phyloP scores from a whole-genome alignment of 1,140 invertebrate genomes.

The Drosophila varians region DNA sequence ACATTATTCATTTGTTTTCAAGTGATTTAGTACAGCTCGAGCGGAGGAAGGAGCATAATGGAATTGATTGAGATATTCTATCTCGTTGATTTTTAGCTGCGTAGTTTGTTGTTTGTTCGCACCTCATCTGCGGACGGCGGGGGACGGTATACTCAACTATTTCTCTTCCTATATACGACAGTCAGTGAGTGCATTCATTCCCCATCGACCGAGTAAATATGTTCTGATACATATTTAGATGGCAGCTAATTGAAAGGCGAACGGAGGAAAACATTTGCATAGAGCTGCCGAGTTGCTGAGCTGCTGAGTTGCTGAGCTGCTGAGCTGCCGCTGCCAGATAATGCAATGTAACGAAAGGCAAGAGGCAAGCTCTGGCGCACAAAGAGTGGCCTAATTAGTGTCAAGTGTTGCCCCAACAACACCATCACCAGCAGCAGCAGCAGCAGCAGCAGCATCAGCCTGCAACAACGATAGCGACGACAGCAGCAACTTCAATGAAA shows the following conservation, averaged over 20 bases:
- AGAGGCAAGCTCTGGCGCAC: constrained; percentile 49
- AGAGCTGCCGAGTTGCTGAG: constrained; percentile 14
- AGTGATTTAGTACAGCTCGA: constrained; percentile 41
- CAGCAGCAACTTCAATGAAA: constrained; percentile 62
- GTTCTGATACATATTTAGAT: constrained; percentile 66
- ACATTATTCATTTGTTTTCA: constrained; percentile 48
- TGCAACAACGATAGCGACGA: constrained; percentile 16
- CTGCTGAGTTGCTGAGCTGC: background rate
- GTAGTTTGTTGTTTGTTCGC: constrained; percentile 51
- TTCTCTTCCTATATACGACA: constrained; percentile 58
- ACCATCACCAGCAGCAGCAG: constrained; percentile 23
- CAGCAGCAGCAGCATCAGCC: constrained; percentile 27
- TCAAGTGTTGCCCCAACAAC: constrained; percentile 74
- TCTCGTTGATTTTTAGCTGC: constrained; percentile 20
- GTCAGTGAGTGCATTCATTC: constrained; percentile 26
- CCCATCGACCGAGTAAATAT: constrained; percentile 42
- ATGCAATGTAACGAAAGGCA: constrained; percentile 44
- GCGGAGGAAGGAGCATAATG: constrained; percentile 19
- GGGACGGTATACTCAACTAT: background rate
- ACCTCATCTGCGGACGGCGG: constrained; percentile 21
- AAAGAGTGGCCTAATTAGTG: constrained; percentile 82
- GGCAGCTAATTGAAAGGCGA: constrained; percentile 69
- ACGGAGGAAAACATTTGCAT: constrained; percentile 67
- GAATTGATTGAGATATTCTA: constrained; percentile 36
- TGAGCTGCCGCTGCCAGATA: constrained; percentile 42